Base-by-base conservation (phyloP, 1,140 invertebrate genomes). In the Caenorhabditis latens region DNA sequence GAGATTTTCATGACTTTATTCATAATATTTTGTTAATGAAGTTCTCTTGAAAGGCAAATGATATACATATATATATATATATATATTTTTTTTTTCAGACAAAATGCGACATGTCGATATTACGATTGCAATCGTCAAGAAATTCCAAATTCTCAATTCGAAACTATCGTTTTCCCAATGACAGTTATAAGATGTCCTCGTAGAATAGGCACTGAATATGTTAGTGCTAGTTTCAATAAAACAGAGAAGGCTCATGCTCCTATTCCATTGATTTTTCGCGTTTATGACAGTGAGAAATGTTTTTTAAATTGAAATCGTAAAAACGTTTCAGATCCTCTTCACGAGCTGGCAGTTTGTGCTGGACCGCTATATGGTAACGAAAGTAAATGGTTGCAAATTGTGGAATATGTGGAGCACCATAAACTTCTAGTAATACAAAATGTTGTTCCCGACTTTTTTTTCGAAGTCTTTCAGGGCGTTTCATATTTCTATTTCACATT, bases 351-450 rank as follows among this genome's bases (percentile, higher is more conserved):
- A 9, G 61, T 63, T 32, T 63, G 61, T 32, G 61, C 32, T 63
- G 61, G 61, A 7, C 61, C 61, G 14, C 14, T 63, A 24, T 63
- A 63, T 24, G 61, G 61, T 11, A 63, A 63, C 7, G 32, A 63
- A 6, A 63, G 61, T 14, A 63, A 63, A 32, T 63, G 61, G 61
- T 32, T 63, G 19, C 7, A 63, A 63, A 63, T 63, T 63, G 61
- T 63, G 32, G 61, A 63, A 32, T 63, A 63, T 32, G 61, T 63
- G 11, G 61, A 63, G 19, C 61, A 63, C 32, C 32, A 63, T 63
- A 63, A 63, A 63, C 24, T 63, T 16, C 5, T 63, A 24, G 61
- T 63, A 32, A 14, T 7, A n/a, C 1, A 19, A 32, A 32, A 2
- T 32, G 0, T 32, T 32, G 32, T 32, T 19, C n/a, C 0, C 7